Base-by-base conservation (phyloP, 1,140 invertebrate genomes). In the Acromyrmex charruanus region DNA sequence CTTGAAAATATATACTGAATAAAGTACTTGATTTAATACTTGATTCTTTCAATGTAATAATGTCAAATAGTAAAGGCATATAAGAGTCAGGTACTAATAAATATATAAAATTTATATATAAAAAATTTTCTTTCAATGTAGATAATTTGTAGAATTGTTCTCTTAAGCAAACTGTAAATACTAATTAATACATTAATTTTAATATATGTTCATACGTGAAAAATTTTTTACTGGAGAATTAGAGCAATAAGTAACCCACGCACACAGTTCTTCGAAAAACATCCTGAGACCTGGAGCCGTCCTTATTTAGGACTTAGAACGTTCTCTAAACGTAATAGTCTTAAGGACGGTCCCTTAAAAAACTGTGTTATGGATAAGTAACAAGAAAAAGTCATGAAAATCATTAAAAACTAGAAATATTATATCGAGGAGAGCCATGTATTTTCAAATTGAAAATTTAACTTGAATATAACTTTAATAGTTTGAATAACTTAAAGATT, bases 371-470 rank as follows among this genome's bases (percentile, higher is more conserved):
- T 44, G 9, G 9, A 2, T 44, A 72, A 53, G 10, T 2, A 74
- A 74, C 10, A 35, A 55, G 10, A 14, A 74, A 74, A 44, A 39
- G 39, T 44, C 39, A 44, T 1, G 49, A 31, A 10, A 55, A 55
- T 74, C 0, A 25, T 0, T 14, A 55, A 53, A 68, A 35, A 2
- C 5, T 31, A n/a, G 55, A 2, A 55, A 55, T 2, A 44, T 44
- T 44, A n/a, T 2, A 58, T 55, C 51, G 18, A 35, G 5, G 51
- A n/a, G 16, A 10, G 6, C 18, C 4, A 16, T 21, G 1, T 21
- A 25, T 35, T 16, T 3, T 68, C 5, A 81, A 53, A 58, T 69
- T 39, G 0, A 55, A 69, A 81, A 55, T 39, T 63, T 71, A n/a
- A 0, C 14, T 51, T 51, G 9, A 51, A 51, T 16, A 16, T 51